These are phyloP conservation scores for Eupithecia centaureata DNA, from an alignment of 2,888 invertebrate genomes.

Conservation along the genomic window DNA sequence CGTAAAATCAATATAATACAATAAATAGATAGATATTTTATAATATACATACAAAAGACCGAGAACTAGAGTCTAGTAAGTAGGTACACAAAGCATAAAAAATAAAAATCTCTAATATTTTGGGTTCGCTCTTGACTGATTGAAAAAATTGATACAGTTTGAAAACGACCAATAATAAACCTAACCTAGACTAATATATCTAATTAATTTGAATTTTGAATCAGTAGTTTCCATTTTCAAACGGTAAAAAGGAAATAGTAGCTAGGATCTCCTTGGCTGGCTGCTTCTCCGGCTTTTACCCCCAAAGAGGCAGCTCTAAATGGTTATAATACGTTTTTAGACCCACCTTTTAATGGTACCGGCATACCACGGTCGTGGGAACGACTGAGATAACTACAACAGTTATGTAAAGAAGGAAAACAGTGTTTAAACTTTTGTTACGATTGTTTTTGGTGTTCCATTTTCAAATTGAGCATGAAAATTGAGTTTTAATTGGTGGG, in stretches of 20 bases:
- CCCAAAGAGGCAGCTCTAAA: constrained; percentile 31
- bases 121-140: too few relatives aligned
- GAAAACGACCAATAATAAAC: too few relatives aligned
- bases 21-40: too few relatives aligned
- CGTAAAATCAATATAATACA: too few relatives aligned
- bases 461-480: constrained; percentile 37
- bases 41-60: too few relatives aligned
- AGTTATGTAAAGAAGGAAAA: constrained; percentile 77
- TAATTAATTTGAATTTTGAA: too few relatives aligned
- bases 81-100: too few relatives aligned
- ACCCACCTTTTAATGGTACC: constrained; percentile 46
- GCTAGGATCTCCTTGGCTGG: not conserved
- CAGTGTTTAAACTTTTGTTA: constrained; percentile 66
- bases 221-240: not conserved
- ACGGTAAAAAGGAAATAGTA: not conserved
- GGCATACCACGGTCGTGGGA: constrained; percentile 70
- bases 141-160: too few relatives aligned
- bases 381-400: constrained; percentile 62
- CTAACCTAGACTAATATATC: too few relatives aligned
- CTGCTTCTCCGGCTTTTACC: constrained; percentile 12
- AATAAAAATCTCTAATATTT: too few relatives aligned
- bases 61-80: too few relatives aligned
- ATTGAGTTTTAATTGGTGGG: constrained; percentile 33
- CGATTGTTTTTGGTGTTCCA: constrained; percentile 61
- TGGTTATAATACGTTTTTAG: constrained; percentile 46